phyloP scores from a whole-genome alignment of 2,888 invertebrate species.

The Tachina grossa region DNA sequence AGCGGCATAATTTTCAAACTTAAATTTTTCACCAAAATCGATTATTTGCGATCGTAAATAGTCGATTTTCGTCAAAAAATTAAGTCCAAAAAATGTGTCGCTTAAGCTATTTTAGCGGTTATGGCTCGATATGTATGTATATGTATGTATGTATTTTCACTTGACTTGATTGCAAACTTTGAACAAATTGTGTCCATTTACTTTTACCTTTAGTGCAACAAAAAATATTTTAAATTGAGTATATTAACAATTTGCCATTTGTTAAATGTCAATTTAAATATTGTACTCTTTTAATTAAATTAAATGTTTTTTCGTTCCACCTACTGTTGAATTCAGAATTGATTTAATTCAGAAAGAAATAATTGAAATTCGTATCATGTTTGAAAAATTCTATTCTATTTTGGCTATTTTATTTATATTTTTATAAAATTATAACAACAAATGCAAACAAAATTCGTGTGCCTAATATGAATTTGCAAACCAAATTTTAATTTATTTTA shows the following conservation, averaged over 20 bases:
- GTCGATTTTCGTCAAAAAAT: no score
- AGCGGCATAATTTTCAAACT: no score
- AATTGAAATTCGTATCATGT: background rate
- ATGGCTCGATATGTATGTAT: no score
- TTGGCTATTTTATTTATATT: background rate
- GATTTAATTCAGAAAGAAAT: background rate
- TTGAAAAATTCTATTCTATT: background rate
- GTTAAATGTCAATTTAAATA: constrained; percentile 44
- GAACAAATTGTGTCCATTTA: constrained; percentile 8
- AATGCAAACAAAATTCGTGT: no score
- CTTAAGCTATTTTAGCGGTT: no score
- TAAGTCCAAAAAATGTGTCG: no score
- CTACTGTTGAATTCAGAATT: constrained; percentile 5
- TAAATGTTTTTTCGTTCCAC: background rate
- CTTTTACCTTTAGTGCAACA: background rate
- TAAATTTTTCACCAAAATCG: no score
- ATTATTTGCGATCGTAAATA: no score
- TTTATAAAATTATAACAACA: background rate
- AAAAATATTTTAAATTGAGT: background rate
- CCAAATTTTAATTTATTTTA: no score
- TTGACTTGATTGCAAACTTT: background rate
- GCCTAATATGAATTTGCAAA: no score
- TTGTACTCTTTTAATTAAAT: constrained; percentile 38
- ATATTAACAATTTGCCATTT: constrained; percentile 29
- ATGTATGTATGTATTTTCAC: background rate